Evolutionary conservation across 2,888 invertebrate genomes (phyloP), one percentile per base, ranked within the genome.

Genomic region (Drosophila picticornis): DNA sequence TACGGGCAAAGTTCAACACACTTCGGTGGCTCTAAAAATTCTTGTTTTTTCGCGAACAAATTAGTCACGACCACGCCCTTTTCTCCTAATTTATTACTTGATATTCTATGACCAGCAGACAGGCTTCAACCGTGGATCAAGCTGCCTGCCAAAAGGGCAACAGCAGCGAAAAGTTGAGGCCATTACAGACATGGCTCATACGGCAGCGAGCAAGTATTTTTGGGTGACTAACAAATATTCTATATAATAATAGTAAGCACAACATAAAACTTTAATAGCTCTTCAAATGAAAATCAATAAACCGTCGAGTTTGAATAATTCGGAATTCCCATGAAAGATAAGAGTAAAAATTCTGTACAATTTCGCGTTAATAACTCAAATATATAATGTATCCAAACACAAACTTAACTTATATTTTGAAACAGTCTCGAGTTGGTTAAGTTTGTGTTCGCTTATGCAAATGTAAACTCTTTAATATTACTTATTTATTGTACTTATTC

Each of bases 11-110:
- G 78, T 60, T 79, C 68, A 60, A 31, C 58, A 68, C 73, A 77
- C 78, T 50, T 31, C 11, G 7, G 22, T 29, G 46, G 13, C 19
- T 68, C 43, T 29, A 55, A 53, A 58, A 72, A 51, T 56, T 31
- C 50, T 58, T 13, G 43, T 38, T 58, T 53, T 60, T 72, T 62
- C 50, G 59, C 61, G 46, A 62, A 56, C 48, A 61, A 85, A 83
- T 72, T 88, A 67, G 83, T 72, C 83, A 88, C 56, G 62, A 63
- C 68, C 71, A 90, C 90, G 88, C 84, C 85, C 70, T 51, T 68
- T 46, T 69, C 61, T 56, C 57, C 46, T 88, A 88, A 84, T 90
- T 85, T 85, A 90, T 90, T 78, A 83, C 84, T 78, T 61, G 72
- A 74, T 75, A 85, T 90, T 80, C 81, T 61, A 80, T 80, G 66